A percentile compares a stretch with the other conserved stretches of the same genome.
phyloP scores from a whole-genome alignment of 2,113 vertebrate species.

The Pterocles gutturalis region DNA sequence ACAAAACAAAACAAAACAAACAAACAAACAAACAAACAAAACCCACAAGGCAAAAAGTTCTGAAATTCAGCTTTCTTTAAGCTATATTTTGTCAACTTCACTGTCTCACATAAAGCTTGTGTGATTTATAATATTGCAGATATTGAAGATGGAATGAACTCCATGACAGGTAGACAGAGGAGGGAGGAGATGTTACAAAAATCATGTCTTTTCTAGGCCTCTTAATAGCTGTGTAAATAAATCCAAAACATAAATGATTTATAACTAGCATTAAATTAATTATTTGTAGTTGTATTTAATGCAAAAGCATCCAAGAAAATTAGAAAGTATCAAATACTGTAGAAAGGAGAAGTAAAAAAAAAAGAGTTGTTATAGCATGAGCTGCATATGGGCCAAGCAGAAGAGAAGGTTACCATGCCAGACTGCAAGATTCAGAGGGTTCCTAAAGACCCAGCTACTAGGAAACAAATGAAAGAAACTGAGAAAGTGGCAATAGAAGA shows the following conservation, averaged over 20 bases:
- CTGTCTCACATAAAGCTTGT: neutral
- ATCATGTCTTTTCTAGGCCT: neutral
- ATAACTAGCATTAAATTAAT: neutral
- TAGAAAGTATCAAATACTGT: neutral
- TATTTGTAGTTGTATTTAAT: neutral
- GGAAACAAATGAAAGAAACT: neutral
- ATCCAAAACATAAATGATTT: neutral
- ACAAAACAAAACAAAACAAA: neutral
- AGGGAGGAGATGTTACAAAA: accelerated
- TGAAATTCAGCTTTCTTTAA: neutral
- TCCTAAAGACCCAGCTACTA: neutral
- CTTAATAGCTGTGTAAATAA: neutral
- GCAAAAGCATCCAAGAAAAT: neutral
- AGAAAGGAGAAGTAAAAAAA: neutral
- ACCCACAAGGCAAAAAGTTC: neutral
- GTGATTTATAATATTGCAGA: neutral
- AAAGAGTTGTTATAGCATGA: neutral
- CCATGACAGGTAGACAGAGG: accelerated
- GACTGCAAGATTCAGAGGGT: neutral
- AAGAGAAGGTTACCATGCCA: neutral
- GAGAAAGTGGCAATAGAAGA: neutral
- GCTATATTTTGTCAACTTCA: neutral
- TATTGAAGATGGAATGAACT: neutral
- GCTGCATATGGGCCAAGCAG: neutral
- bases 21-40: neutral